Evolutionary conservation across 2,113 vertebrate species (phyloP), one percentile per base, ranked within the genome.

Genomic region (Campylomormyrus numenius): DNA sequence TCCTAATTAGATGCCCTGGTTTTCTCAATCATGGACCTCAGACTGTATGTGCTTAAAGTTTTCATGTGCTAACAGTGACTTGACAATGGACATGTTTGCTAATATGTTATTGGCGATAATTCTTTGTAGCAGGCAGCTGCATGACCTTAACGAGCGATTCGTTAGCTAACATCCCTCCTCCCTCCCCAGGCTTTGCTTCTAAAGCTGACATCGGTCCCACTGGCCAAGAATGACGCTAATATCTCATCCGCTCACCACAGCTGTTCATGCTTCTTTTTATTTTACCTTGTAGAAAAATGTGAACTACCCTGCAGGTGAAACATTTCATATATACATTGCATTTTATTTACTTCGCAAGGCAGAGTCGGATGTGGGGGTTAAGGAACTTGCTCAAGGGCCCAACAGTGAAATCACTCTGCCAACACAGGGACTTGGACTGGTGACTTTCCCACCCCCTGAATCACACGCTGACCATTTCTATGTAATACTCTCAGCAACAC

Each of bases 1-100:
- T 93, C 93, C 96, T 94, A 95, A 94, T 95, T 96, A 96, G 87
- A 90, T 94, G 96, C 91, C 95, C 95, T 95, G 92, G 3, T 96
- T 96, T 87, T 94, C 91, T 90, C 48, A 52, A 9, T 77, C 62
- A 74, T 50, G 45, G 62, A 56, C 46, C 53, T 42, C 53, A 74
- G 39, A 48, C 45, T 90, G 42, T 48, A 89, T 42, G 74, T 52
- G 27, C 70, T 53, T 52, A n/a, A 56, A 84, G 49, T 48, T n/a
- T 83, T 42, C 74, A 39, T 39, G 11, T 2, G 70, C 42, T 46
- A 50, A 27, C 3, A 52, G 48, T 56, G 88, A 80, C 49, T 49
- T 53, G 74, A 27, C 17, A 48, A n/a, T 21, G 24, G 49, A 56
- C 58, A 88, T 11, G 6, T 24, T 42, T 17, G 48, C 17, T 52